phyloP scores from a whole-genome alignment of 92 coral and sea anemone species.

The Parazoanthus swiftii region DNA sequence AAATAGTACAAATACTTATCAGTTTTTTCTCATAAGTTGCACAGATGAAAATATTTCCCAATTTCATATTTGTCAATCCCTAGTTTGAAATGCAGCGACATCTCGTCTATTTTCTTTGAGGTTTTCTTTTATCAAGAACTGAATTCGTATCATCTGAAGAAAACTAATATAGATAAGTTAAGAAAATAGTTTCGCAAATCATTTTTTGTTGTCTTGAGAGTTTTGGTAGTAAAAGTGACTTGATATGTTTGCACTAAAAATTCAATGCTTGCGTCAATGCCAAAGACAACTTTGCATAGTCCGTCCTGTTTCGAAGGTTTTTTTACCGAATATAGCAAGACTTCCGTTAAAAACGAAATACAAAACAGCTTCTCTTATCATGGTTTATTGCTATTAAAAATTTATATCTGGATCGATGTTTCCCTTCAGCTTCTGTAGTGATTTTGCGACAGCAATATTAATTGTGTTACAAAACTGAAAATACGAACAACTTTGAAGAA shows the following conservation, averaged over 20 bases:
- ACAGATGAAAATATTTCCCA: not conserved
- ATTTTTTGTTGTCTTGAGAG: not conserved
- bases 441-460: not conserved
- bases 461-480: not conserved
- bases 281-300: not conserved
- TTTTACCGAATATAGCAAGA: not conserved
- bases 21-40: not conserved
- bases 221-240: not conserved
- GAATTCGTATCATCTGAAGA: too few relatives aligned
- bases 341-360: not conserved
- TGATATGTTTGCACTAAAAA: not conserved
- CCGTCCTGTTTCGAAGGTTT: not conserved
- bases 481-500: not conserved
- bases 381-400: not conserved
- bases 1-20: not conserved
- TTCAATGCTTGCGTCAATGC: too few relatives aligned
- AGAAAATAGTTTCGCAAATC: not conserved
- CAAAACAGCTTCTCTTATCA: not conserved
- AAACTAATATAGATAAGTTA: not conserved
- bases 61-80: not conserved
- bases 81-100: too few relatives aligned
- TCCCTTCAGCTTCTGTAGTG: not conserved
- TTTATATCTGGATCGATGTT: not conserved
- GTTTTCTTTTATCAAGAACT: not conserved
- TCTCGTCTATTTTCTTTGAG: not conserved